Percentiles rank a stretch among this genome's conserved stretches.
These are phyloP conservation scores for Druon quercuslanigerum DNA, from an alignment of 1,140 invertebrate species.

Conservation along the genomic window DNA sequence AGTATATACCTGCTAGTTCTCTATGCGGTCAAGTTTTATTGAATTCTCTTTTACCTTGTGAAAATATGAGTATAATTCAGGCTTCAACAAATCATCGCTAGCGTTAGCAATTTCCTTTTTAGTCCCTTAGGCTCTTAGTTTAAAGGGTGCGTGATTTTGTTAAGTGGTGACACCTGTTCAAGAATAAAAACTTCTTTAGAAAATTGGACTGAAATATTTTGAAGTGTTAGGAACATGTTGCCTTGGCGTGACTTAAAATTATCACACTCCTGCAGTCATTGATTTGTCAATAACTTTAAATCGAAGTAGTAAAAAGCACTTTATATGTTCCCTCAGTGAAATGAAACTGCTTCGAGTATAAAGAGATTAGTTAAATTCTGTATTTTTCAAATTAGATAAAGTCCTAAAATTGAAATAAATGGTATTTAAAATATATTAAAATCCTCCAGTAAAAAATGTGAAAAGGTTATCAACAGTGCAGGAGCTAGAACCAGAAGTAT, in stretches of 20 bases:
- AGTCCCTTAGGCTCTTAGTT: neutral
- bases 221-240: too few relatives aligned
- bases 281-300: too few relatives aligned
- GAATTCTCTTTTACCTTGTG: neutral
- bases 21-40: neutral
- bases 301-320: too few relatives aligned
- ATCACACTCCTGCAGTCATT: neutral
- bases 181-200: neutral
- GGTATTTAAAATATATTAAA: too few relatives aligned
- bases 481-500: too few relatives aligned
- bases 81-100: constrained; percentile 11
- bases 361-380: too few relatives aligned
- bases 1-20: neutral
- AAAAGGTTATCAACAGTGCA: too few relatives aligned
- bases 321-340: too few relatives aligned
- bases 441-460: too few relatives aligned
- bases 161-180: constrained; percentile 5
- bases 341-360: too few relatives aligned
- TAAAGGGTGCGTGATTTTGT: neutral
- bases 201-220: neutral
- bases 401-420: too few relatives aligned
- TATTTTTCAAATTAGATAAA: too few relatives aligned
- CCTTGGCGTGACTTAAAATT: neutral
- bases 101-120: constrained; percentile 2
- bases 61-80: neutral